These are phyloP conservation scores for Diglossa brunneiventris DNA, from an alignment of 2,113 vertebrate species.

Conservation along the genomic window DNA sequence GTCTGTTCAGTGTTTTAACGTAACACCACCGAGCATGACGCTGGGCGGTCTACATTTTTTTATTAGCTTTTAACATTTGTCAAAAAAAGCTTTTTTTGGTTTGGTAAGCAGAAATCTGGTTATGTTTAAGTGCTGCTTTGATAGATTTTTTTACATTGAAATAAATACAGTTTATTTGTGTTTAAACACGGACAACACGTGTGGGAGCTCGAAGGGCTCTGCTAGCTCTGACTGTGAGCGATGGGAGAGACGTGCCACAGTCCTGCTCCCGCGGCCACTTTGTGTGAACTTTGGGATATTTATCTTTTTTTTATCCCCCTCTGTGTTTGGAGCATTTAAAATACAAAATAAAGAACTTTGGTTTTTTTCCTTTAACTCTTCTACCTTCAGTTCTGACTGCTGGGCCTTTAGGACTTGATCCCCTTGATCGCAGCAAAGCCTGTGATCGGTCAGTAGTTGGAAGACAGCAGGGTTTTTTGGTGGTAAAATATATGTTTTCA, in stretches of 20 bases:
- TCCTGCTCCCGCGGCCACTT: accelerated
- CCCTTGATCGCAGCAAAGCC: neutral
- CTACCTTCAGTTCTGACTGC: neutral
- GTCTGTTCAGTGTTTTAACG: neutral
- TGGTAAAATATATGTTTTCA: neutral
- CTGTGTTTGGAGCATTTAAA: neutral
- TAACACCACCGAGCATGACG: neutral
- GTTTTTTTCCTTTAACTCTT: neutral
- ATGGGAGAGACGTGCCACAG: neutral
- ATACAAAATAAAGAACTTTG: neutral
- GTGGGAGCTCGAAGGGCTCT: neutral
- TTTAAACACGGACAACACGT: neutral
- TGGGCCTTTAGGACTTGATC: neutral
- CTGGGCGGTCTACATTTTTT: neutral
- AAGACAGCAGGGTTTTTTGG: neutral
- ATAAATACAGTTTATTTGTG: neutral
- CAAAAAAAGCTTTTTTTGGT: neutral
- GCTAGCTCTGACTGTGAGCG: neutral
- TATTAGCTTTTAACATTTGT: neutral
- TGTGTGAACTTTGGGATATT: neutral
- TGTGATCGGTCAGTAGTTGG: neutral
- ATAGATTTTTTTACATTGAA: neutral
- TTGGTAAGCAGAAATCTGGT: constrained; percentile 13
- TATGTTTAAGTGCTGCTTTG: neutral
- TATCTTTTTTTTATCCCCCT: neutral